A percentile compares a stretch with the other conserved stretches of the same genome.
Evolutionary conservation across 2,888 invertebrate genomes (phyloP).

Genomic region (Acronicta psi): DNA sequence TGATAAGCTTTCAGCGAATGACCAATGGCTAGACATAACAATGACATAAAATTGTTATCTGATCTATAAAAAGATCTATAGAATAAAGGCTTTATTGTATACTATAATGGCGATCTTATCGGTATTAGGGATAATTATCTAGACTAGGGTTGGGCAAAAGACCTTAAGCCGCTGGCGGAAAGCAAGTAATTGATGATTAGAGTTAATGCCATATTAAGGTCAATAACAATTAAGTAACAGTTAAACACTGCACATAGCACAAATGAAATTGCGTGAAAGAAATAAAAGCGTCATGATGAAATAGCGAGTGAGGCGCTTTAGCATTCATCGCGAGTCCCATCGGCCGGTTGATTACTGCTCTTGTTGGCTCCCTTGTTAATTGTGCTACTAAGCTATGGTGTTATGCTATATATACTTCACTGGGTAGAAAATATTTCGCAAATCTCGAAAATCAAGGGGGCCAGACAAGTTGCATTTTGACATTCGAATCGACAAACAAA

Average conservation of each 20-base stretch:
- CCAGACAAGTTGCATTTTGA: too few species aligned
- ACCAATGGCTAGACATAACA: too few species aligned
- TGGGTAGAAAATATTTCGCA: neutral
- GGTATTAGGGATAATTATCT: neutral
- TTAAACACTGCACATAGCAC: constrained; percentile 20
- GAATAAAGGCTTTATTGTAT: too few species aligned
- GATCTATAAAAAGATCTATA: too few species aligned
- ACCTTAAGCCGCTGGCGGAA: too few species aligned
- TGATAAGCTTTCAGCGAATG: too few species aligned
- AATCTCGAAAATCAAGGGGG: too few species aligned
- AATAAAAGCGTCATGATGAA: constrained; percentile 36
- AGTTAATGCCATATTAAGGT: too few species aligned
- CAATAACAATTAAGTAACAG: constrained; percentile 8
- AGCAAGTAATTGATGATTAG: too few species aligned
- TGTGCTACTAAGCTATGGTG: constrained; percentile 41
- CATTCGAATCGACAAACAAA: too few species aligned
- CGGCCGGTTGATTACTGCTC: constrained; percentile 53
- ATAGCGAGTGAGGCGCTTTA: constrained; percentile 47
- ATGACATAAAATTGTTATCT: too few species aligned
- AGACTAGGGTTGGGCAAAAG: too few species aligned
- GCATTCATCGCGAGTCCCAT: constrained; percentile 50
- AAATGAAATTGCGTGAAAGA: constrained; percentile 20
- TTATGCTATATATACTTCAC: constrained; percentile 28
- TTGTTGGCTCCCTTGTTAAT: constrained; percentile 49
- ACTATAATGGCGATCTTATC: constrained; percentile 2